These are phyloP conservation scores for Hestina assimilis DNA, from an alignment of 1,140 invertebrate genomes.

Conservation along the genomic window DNA sequence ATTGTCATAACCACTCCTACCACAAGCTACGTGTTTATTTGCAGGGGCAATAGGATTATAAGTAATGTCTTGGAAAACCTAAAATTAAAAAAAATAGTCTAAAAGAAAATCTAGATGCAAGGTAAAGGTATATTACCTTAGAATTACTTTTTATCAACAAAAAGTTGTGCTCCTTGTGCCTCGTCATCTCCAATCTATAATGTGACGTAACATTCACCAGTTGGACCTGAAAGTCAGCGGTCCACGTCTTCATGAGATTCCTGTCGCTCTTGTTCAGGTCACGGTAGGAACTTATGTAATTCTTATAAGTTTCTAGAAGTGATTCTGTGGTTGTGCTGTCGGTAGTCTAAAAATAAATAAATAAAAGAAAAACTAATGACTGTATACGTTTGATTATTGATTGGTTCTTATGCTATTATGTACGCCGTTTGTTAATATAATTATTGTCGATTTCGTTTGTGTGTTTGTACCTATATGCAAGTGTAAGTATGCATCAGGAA, in stretches of 20 bases:
- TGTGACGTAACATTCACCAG: conserved; percentile 41
- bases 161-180: conserved; percentile 47
- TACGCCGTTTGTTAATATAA: no score
- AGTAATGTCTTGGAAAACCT: no score
- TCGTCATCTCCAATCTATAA: conserved; percentile 45
- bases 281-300: conserved; percentile 36
- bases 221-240: conserved; percentile 38
- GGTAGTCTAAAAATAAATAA: conserved; percentile 5
- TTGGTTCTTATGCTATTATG: not conserved
- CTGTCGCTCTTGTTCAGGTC: conserved; percentile 37
- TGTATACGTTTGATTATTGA: not conserved
- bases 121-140: conserved; percentile 26
- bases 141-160: conserved; percentile 27
- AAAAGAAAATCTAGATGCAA: no score
- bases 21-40: no score
- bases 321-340: not conserved
- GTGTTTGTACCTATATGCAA: no score
- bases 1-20: no score
- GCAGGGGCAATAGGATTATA: no score
- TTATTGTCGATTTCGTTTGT: no score
- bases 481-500: no score
- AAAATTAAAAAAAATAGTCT: no score
- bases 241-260: conserved; percentile 33
- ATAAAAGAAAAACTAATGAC: no score
- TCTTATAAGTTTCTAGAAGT: conserved; percentile 29